Base-by-base conservation (phyloP, 2,888 invertebrate genomes). In the Horisme vitalbata region DNA sequence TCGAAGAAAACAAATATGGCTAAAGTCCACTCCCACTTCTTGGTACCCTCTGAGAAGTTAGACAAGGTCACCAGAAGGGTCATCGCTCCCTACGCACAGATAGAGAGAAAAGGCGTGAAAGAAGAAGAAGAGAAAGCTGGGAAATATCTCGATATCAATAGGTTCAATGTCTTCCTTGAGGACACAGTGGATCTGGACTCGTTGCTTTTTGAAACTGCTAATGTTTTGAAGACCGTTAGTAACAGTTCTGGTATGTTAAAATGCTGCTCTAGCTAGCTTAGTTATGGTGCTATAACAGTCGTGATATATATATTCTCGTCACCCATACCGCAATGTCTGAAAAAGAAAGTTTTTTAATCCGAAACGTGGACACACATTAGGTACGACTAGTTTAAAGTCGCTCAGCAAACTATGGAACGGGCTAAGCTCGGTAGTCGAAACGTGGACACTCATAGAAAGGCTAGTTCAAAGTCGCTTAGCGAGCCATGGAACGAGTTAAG, bases 41-140 rank as follows among this genome's bases (percentile, higher is more conserved):
- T 87, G 10, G 81, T 88, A 0, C 72, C 86, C 0, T 83, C 88
- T 0, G 86, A 89, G 2, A 86, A 79, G 44, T 65, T 90, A 8
- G 91, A 91, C 59, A 90, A 86, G 59, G 90, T 91, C 0, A 91
- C 92, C 0, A 75, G 90, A 37, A 74, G 92, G n/a, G 91, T 92
- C 0, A 91, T 92, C 36, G 92, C 92, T 0, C 92, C 92, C 0
- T 92, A 91, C 57, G 91, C 88, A 0, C 88, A 85, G 47, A 88
- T 89, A 34, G 84, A 85, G 56, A 59, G 89, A 20, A 86, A 80
- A 41, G 86, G 84, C 0, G 6, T 74, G 0, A 86, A 81, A 31
- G 79, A 79, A 3, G 81, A 81, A 2, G 80, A 79, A 8, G 64
- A 68, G 0, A 79, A 79, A 24, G 69, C 73, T 15, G 80, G 68